Conservation (phyloP, 2,113 vertebrate species). For the Dendropsophus ebraccatus region DNA sequence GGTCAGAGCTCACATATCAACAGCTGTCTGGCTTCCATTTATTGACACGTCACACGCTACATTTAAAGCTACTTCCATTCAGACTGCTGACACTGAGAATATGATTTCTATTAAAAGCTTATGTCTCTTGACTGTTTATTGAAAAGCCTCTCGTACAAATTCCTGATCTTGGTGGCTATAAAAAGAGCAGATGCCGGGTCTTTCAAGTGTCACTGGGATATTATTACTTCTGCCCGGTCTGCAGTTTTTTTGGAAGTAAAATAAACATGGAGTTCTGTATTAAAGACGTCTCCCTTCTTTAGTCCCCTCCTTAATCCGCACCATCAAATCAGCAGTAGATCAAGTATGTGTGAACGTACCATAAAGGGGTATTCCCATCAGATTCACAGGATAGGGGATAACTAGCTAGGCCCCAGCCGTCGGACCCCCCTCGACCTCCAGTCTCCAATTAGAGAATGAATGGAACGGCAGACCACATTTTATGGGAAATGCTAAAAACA, state of each 20-base stretch:
- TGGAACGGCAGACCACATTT: no score
- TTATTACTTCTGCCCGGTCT: neutral
- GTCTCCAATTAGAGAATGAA: no score
- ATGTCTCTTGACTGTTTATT: neutral
- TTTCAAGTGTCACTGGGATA: neutral
- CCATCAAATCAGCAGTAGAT: no score
- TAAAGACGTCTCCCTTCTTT: no score
- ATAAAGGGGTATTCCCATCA: no score
- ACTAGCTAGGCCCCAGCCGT: no score
- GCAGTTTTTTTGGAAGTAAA: neutral
- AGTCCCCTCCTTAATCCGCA: no score
- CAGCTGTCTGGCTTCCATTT: conserved; percentile 19
- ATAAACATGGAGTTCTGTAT: no score
- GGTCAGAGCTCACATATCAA: conserved; percentile 11
- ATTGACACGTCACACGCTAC: neutral
- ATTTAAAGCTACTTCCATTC: neutral
- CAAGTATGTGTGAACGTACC: no score
- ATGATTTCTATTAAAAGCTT: neutral
- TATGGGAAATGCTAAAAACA: no score
- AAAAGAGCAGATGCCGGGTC: neutral
- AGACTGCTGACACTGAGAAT: neutral
- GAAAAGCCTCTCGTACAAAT: neutral
- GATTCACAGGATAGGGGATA: no score
- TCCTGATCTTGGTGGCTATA: neutral
- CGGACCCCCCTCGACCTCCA: no score